A percentile compares a stretch with the other conserved stretches of the same genome.
Evolutionary conservation across 1,140 invertebrate genomes (phyloP).

Genomic region (Diorhabda sublineata): DNA sequence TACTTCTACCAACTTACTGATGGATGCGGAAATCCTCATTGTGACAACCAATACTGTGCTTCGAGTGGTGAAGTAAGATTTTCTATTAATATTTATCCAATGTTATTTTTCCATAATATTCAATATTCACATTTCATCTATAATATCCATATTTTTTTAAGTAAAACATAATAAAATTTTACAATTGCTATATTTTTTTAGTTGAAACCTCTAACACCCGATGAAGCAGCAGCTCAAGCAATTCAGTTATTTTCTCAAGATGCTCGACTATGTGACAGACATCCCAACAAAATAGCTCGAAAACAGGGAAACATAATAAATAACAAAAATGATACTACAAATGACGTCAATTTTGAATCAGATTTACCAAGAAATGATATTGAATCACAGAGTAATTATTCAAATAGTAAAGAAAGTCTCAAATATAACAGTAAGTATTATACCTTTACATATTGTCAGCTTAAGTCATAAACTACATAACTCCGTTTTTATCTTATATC

Average conservation of each 20-base stretch:
- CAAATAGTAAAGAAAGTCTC: constrained; percentile 26
- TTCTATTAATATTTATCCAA: neutral
- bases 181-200: constrained; percentile 38
- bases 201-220: constrained; percentile 70
- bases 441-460: neutral
- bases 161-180: neutral
- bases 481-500: no score
- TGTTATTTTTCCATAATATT: neutral
- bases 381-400: constrained; percentile 28
- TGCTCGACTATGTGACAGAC: constrained; percentile 73
- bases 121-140: no score
- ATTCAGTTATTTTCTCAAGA: constrained; percentile 81
- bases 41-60: constrained; percentile 81
- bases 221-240: constrained; percentile 83
- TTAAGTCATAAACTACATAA: no score
- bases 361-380: constrained; percentile 33
- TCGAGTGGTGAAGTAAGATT: constrained; percentile 74
- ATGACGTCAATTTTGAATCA: constrained; percentile 5
- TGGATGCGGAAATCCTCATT: constrained; percentile 82
- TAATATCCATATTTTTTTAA: no score
- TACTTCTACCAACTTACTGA: constrained; percentile 90
- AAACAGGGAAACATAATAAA: constrained; percentile 45
- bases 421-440: constrained; percentile 27
- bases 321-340: constrained; percentile 12
- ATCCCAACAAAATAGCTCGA: constrained; percentile 68